These are phyloP conservation scores for Caranx melampygus DNA, from an alignment of 2,113 vertebrate genomes.

Conservation along the genomic window DNA sequence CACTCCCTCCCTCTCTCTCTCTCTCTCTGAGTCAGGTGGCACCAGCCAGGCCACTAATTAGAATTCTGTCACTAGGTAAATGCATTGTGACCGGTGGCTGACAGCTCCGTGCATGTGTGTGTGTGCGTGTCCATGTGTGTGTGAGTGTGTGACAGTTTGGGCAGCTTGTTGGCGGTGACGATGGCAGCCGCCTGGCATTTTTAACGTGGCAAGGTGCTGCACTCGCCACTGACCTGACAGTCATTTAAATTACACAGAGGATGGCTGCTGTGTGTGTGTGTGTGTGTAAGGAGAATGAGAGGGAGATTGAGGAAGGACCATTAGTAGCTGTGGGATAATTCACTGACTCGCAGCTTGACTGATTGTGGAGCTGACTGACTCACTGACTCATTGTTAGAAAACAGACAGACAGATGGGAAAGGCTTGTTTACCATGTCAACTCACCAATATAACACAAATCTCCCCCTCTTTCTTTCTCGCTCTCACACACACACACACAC, in stretches of 20 bases:
- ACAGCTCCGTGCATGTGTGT: conserved; percentile 79
- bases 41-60: conserved; percentile 98
- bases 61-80: conserved; percentile 99
- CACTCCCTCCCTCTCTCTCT: conserved; percentile 62
- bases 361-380: conserved; percentile 81
- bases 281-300: conserved; percentile 53
- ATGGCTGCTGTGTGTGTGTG: conserved; percentile 57
- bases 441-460: conserved; percentile 69
- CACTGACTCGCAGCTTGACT: conserved; percentile 80
- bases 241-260: conserved; percentile 87
- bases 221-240: conserved; percentile 88
- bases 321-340: conserved; percentile 84
- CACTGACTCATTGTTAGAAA: conserved; percentile 80
- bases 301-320: conserved; percentile 88
- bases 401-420: conserved; percentile 75
- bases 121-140: conserved; percentile 78
- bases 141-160: conserved; percentile 88
- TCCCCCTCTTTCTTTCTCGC: conserved; percentile 40
- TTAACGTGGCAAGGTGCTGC: conserved; percentile 92
- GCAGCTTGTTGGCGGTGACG: conserved; percentile 90
- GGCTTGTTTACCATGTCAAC: conserved; percentile 77
- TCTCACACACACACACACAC: conserved; percentile 6
- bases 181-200: conserved; percentile 97
- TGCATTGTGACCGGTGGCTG: conserved; percentile 97
- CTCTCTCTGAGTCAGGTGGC: conserved; percentile 82